Base-by-base conservation (phyloP, 2,797 vertebrate species). In the Menidia menidia region DNA sequence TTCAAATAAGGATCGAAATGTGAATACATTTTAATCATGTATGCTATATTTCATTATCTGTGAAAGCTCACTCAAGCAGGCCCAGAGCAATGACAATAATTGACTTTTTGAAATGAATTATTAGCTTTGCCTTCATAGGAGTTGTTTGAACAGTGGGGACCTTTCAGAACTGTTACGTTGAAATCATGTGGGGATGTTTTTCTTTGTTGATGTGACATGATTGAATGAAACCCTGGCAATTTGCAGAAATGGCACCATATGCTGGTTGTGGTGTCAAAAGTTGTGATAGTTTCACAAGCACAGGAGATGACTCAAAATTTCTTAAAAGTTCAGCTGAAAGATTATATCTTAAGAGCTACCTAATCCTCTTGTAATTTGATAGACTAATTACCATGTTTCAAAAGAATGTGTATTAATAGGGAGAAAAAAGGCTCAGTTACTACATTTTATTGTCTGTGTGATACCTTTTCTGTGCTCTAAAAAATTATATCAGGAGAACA, bases 41-140 rank as follows among this genome's bases (percentile, higher is more conserved):
- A 25, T 75, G 44, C 19, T 62, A 45, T 71, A 80, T 75, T 71
- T 45, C 55, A 52, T 78, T 64, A 43, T 64, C 19, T 32, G 14
- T 64, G 43, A 77, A 74, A 78, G 68, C 72, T 77, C 75, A 84
- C 30, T 48, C 33, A 71, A 62, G 53, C 42, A 55, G 57, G 43
- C n/a, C 18, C 33, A 70, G 43, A 72, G 45, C 62, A 65, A 3
- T 55, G 47, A 19, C 8, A 64, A 58, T 43, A 57, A 18, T 9
- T 58, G 12, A 25, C 19, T 39, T 52, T 48, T 48, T 60, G 0
- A 3, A 43, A 57, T 54, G 2, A 57, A 42, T 71, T 51, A 54
- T 59, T 52, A 47, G 71, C 48, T 54, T 48, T 48, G 25, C 42
- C 61, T 50, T 68, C 48, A 71, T 60, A 53, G 13, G 5, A 61